These are phyloP conservation scores for Channa maculata DNA, from an alignment of 2,113 vertebrate species.

Conservation along the genomic window DNA sequence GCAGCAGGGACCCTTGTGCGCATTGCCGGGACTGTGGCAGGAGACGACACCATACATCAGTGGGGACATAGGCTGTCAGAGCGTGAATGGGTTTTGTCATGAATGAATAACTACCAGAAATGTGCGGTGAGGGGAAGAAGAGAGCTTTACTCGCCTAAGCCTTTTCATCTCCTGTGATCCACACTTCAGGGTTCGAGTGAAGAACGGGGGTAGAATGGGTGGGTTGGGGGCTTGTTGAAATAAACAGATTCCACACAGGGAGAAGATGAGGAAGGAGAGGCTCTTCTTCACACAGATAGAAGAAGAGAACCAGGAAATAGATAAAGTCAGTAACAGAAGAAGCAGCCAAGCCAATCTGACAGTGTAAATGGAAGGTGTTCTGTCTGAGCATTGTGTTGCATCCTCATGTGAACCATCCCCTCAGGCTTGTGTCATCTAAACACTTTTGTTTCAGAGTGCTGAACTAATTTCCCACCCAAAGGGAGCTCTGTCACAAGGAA, in stretches of 20 bases:
- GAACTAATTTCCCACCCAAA: conserved; percentile 60
- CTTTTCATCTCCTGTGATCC: conserved; percentile 82
- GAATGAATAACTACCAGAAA: conserved; percentile 85
- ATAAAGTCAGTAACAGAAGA: conserved; percentile 31
- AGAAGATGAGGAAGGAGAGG: conserved; percentile 41
- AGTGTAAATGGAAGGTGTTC: conserved; percentile 36
- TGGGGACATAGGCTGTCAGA: conserved; percentile 78
- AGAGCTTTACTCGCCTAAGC: conserved; percentile 78
- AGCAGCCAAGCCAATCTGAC: conserved; percentile 37
- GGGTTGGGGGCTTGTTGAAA: conserved; percentile 50
- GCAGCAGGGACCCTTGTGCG: conserved; percentile 44
- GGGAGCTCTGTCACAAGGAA: conserved; percentile 48
- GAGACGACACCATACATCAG: conserved; percentile 82
- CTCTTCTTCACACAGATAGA: conserved; percentile 32
- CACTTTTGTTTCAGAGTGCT: conserved; percentile 52
- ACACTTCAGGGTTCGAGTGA: conserved; percentile 68
- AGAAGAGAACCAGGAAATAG: conserved; percentile 26
- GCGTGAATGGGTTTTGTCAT: conserved; percentile 86
- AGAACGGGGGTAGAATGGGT: neutral
- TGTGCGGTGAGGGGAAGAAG: conserved; percentile 68
- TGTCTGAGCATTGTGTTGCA: conserved; percentile 39
- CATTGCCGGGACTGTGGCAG: conserved; percentile 59
- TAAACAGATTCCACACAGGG: conserved; percentile 70
- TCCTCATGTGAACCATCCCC: conserved; percentile 58
- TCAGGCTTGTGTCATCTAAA: conserved; percentile 44